Evolutionary conservation across 2,797 vertebrate species (phyloP).

Genomic region (Synaphobranchus kaupii): DNA sequence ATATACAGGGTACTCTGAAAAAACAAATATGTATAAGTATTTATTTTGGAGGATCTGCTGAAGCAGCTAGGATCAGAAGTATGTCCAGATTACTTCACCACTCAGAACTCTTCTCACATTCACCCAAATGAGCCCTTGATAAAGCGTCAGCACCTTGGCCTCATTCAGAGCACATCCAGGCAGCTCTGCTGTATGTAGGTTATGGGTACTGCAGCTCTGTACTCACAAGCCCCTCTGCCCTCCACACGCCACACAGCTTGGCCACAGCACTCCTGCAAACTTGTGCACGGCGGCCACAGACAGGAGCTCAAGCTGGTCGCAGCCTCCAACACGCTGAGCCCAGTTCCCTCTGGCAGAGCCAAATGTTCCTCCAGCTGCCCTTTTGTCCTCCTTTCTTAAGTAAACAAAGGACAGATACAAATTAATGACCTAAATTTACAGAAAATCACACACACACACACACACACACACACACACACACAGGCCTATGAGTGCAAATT

Average conservation of each 20-base stretch:
- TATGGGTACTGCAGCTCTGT: constrained; percentile 7
- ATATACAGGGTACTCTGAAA: background rate
- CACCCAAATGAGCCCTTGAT: background rate
- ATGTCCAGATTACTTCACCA: background rate
- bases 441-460: constrained; percentile 77
- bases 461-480: constrained; percentile 53
- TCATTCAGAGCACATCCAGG: background rate
- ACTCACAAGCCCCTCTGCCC: constrained; percentile 21
- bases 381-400: constrained; percentile 98
- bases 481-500: constrained; percentile 69
- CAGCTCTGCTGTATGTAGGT: background rate
- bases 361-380: constrained; percentile 99
- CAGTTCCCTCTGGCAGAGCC: constrained; percentile 96
- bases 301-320: constrained; percentile 90
- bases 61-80: constrained; percentile 50
- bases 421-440: constrained; percentile 99
- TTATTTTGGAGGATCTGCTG: background rate
- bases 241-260: constrained; percentile 71
- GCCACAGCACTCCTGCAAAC: constrained; percentile 82
- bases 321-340: constrained; percentile 85
- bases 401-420: constrained; percentile 99
- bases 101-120: background rate
- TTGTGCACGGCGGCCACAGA: constrained; percentile 84
- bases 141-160: background rate
- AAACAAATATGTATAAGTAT: background rate